A percentile compares a stretch with the other conserved stretches of the same genome.
Evolutionary conservation across 2,113 vertebrate genomes (phyloP).

Genomic region (Polyodon spathula): DNA sequence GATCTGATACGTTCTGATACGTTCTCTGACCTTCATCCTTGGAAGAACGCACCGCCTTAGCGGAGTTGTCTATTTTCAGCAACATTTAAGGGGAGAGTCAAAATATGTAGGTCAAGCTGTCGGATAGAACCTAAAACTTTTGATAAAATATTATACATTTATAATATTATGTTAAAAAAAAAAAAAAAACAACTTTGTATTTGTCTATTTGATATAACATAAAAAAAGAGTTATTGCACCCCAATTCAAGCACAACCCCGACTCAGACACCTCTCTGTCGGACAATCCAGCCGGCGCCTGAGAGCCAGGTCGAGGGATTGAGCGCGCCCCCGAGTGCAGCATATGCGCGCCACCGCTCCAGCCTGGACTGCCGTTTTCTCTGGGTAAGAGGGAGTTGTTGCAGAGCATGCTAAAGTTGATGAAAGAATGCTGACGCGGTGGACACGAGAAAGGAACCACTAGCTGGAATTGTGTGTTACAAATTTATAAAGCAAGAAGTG

Average conservation of each 20-base stretch:
- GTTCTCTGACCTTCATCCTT: too few relatives aligned
- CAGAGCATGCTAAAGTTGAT: conserved; percentile 59
- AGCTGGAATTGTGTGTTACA: conserved; percentile 39
- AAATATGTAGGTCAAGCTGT: too few relatives aligned
- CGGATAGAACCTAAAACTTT: too few relatives aligned
- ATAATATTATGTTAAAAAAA: neutral
- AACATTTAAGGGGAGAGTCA: too few relatives aligned
- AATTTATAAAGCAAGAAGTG: conserved; percentile 30
- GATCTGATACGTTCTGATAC: too few relatives aligned
- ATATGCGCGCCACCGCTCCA: conserved; percentile 53
- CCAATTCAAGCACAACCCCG: conserved; percentile 12
- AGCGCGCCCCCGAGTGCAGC: conserved; percentile 50
- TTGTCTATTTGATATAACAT: too few relatives aligned
- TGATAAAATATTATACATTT: neutral
- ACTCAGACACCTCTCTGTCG: too few relatives aligned
- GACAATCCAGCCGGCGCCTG: neutral
- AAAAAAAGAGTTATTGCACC: too few relatives aligned
- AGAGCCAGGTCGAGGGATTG: neutral
- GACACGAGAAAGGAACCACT: conserved; percentile 28
- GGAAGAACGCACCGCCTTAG: too few relatives aligned
- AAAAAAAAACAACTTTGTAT: neutral
- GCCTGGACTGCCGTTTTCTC: conserved; percentile 46
- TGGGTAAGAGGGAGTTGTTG: conserved; percentile 57
- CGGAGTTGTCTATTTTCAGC: too few relatives aligned
- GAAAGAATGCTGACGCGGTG: conserved; percentile 38